phyloP scores from a whole-genome alignment of 2,888 invertebrate genomes.

The Harmothoe impar region DNA sequence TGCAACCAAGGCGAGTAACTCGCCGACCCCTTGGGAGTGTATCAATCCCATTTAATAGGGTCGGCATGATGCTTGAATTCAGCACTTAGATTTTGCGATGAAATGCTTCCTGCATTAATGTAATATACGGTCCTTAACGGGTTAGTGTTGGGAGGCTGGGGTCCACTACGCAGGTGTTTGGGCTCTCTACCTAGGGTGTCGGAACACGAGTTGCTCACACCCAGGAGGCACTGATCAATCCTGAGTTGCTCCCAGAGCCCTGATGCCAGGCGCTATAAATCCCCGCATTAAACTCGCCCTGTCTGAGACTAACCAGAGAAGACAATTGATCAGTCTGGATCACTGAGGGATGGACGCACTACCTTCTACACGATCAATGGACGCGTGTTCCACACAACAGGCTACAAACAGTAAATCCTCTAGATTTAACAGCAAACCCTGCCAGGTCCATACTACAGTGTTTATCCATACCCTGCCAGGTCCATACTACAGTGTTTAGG shows the following conservation, averaged over 20 bases:
- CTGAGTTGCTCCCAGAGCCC: neutral
- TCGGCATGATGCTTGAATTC: too few relatives aligned
- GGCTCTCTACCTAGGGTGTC: too few relatives aligned
- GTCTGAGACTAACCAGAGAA: slow-evolving; percentile 52
- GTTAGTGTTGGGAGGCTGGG: too few relatives aligned
- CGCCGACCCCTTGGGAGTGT: too few relatives aligned
- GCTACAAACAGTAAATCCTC: neutral
- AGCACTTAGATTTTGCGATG: too few relatives aligned
- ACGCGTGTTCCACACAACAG: neutral
- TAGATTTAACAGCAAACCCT: neutral
- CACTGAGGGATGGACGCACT: slow-evolving; percentile 25
- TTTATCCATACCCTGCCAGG: too few relatives aligned
- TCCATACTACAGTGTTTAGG: too few relatives aligned
- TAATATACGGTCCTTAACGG: too few relatives aligned
- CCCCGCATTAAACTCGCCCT: slow-evolving; percentile 15
- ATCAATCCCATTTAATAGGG: too few relatives aligned
- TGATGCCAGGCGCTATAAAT: slow-evolving; percentile 29
- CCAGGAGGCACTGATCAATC: neutral
- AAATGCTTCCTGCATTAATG: too few relatives aligned
- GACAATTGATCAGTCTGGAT: slow-evolving; percentile 43
- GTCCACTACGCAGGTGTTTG: too few relatives aligned
- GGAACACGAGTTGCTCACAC: neutral
- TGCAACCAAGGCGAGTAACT: too few relatives aligned
- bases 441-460: neutral
- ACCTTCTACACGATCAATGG: slow-evolving; percentile 25